Evolutionary conservation across 2,113 vertebrate genomes (phyloP).

Genomic region (Nansenia antarctica): DNA sequence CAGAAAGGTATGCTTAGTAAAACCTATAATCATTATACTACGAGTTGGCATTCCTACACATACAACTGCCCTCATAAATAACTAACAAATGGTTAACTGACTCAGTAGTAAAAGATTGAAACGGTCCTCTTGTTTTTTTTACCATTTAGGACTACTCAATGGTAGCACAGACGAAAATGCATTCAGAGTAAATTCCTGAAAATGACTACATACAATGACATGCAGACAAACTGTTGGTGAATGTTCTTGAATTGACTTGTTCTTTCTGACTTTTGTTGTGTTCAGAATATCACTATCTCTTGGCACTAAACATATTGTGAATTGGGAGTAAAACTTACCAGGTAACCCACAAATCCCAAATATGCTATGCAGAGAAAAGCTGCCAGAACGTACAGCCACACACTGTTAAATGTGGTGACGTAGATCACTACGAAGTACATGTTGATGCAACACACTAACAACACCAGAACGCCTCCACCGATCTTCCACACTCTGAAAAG

Average conservation of each 20-base stretch:
- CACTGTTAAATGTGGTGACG: constrained; percentile 71
- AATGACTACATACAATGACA: background rate
- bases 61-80: background rate
- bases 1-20: background rate
- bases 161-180: too few relatives aligned
- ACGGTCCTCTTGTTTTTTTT: too few relatives aligned
- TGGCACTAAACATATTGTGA: background rate
- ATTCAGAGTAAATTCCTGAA: too few relatives aligned
- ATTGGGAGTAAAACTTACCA: constrained; percentile 74
- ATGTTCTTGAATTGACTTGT: too few relatives aligned
- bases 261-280: too few relatives aligned
- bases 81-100: background rate
- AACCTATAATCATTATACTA: background rate
- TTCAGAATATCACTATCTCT: too few relatives aligned
- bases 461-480: constrained; percentile 77
- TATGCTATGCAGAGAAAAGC: constrained; percentile 76
- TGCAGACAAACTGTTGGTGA: background rate
- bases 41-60: background rate
- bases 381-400: constrained; percentile 78
- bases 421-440: constrained; percentile 88
- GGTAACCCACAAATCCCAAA: constrained; percentile 82
- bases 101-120: background rate
- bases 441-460: constrained; percentile 85
- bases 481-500: constrained; percentile 78
- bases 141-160: too few relatives aligned